These are phyloP conservation scores for Malurus leucopterus DNA, from an alignment of 2,797 vertebrate species.

Conservation along the genomic window DNA sequence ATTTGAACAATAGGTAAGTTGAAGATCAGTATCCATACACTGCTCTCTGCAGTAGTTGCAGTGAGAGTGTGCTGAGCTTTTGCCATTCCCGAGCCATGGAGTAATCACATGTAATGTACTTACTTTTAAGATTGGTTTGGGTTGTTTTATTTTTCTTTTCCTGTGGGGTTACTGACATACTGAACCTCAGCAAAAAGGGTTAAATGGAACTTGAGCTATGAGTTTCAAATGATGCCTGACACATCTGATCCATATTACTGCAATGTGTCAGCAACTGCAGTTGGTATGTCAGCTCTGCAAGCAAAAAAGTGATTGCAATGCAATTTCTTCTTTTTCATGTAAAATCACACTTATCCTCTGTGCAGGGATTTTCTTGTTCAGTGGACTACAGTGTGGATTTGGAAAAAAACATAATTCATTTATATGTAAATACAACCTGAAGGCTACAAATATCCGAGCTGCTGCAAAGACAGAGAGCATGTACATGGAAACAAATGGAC, in stretches of 20 bases:
- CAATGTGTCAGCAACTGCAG: neutral
- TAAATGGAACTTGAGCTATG: neutral
- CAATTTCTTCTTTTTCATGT: neutral
- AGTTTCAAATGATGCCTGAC: neutral
- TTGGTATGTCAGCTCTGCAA: neutral
- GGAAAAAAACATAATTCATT: conserved; percentile 1
- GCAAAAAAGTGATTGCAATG: neutral
- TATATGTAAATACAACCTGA: conserved; percentile 39
- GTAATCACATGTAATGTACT: neutral
- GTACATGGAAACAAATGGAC: conserved; percentile 16
- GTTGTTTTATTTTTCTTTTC: neutral
- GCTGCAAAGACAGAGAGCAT: neutral
- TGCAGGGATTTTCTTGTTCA: conserved; percentile 13
- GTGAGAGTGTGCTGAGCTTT: neutral
- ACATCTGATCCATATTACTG: neutral
- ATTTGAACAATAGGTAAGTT: neutral
- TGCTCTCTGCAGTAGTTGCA: neutral
- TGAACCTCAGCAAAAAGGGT: neutral
- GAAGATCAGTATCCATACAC: neutral
- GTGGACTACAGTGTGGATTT: neutral
- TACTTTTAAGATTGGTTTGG: neutral
- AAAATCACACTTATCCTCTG: neutral
- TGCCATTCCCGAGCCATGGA: neutral
- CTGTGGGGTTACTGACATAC: neutral
- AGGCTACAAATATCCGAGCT: neutral